Conservation (phyloP, 2,113 vertebrate genomes). For the Dolichotis patagonum region DNA sequence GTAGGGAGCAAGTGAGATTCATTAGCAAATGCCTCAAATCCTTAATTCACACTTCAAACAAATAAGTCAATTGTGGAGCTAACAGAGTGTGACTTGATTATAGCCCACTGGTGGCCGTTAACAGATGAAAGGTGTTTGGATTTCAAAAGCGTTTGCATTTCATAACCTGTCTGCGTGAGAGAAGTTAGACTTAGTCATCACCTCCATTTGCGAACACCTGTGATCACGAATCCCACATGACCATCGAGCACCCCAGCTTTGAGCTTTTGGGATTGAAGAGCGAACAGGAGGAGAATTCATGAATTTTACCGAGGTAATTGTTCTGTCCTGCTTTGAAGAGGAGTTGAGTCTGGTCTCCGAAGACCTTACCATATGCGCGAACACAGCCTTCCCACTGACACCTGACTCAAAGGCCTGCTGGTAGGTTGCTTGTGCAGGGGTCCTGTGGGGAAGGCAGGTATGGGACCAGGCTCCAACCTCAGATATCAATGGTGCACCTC, state of each 20-base stretch:
- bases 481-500: not conserved
- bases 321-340: conserved; percentile 55
- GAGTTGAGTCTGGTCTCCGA: conserved; percentile 19
- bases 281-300: conserved; percentile 50
- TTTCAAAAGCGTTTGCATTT: conserved; percentile 64
- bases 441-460: not conserved
- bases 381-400: not conserved
- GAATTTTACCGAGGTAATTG: conserved; percentile 54
- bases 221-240: conserved; percentile 52
- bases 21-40: conserved; percentile 70
- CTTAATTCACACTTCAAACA: conserved; percentile 80
- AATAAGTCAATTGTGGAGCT: conserved; percentile 76
- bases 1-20: conserved; percentile 58
- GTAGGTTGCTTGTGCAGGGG: not conserved
- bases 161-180: conserved; percentile 18
- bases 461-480: not conserved
- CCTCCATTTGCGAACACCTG: conserved; percentile 54
- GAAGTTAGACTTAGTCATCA: not conserved
- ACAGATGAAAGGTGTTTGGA: conserved; percentile 74
- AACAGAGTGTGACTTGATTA: conserved; percentile 75
- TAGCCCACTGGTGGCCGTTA: conserved; percentile 74
- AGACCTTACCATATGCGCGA: conserved; percentile 34
- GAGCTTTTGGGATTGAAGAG: conserved; percentile 49
- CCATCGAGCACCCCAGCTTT: conserved; percentile 35
- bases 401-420: not conserved